Base-by-base conservation (phyloP, 2,113 vertebrate genomes). In the Ploceus nigricollis region DNA sequence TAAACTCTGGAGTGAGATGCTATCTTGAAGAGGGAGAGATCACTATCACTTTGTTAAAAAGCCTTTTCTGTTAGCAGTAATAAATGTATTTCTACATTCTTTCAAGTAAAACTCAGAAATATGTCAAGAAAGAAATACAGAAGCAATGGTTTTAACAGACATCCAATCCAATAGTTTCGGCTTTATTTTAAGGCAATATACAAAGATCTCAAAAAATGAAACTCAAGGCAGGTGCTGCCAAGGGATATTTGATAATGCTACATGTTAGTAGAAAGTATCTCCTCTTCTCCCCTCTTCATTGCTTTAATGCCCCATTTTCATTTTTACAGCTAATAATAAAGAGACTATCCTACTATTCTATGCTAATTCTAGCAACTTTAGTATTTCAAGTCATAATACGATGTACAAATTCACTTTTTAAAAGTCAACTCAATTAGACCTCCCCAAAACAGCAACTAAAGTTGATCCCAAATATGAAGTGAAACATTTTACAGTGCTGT, bases 11-110 rank as follows among this genome's bases (percentile, higher is more conserved):
- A 96, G 54, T 4, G 73, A 92, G 84, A 94, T 82, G 65, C 40
- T 96, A 84, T 95, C 96, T 95, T 96, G 81, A 27, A 93, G 70
- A 89, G 27, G 37, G 24, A 96, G 91, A 97, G 96, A 94, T 96
- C 66, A 50, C 51, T 95, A 97, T 93, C 85, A 23, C 68, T 50
- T 64, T 79, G 64, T 87, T 97, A 73, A 92, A 96, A 97, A 54
- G 90, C n/a, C 90, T 65, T 77, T 63, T 93, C 93, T 93, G 94
- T 94, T 88, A 91, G 37, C 82, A 82, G 71, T 80, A 84, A 80
- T 73, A 3, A 47, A 92, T n/a, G 54, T 11, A 77, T 40, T 56
- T 58, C 88, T 77, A 60, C 78, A 94, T 72, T 91, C 60, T 70
- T 86, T 63, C 77, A 91, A 50, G 58, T 48, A 37, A 84, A 92